Evolutionary conservation across 2,113 vertebrate species (phyloP), one percentile per base, ranked within the genome.

Genomic region (mouse (Mus musculus)): DNA sequence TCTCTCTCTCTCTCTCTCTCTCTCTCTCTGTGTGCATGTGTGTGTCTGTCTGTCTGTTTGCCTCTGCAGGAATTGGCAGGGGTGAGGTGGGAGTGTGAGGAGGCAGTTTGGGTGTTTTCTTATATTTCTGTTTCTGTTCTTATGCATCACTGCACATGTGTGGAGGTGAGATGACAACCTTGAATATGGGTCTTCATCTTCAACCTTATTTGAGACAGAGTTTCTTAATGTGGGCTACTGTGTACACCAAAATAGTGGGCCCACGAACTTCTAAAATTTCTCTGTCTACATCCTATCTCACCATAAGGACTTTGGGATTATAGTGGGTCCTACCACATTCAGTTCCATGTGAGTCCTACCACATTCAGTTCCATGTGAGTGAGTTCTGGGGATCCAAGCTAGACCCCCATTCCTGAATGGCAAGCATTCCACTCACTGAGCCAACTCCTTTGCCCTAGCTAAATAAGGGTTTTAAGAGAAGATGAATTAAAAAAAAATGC

Each of bases 401-500:
- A 69, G 19, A 19, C 24, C 30, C 10, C 7, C 30, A 71, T 36
- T 22, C 17, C 11, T n/a, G 11, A 26, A 20, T 0, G 10, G 11
- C 46, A 52, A 87, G 30, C 3, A 36, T 6, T 36, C 12, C 3
- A 7, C 30, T 24, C 19, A 36, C 30, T 19, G 10, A 52, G 30
- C 6, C 46, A 36, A 20, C 5, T 12, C 42, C 39, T 49, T 28
- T 67, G 28, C 14, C 39, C 26, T 24, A 52, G 49, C 17, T 71
- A 17, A 39, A 39, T 71, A 30, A 73, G 3, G 69, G 76, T 89
- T 89, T 97, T 42, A 95, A 93, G 81, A 94, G 86, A 97, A 72
- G 33, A 90, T 56, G 30, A 93, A 59, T n/a, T n/a, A n/a, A n/a
- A n/a, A 54, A 54, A 54, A 1, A 87, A 80, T 80, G 71, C 39